Evolutionary conservation across 1,140 invertebrate species (phyloP).

Genomic region (Hetaerina americana): DNA sequence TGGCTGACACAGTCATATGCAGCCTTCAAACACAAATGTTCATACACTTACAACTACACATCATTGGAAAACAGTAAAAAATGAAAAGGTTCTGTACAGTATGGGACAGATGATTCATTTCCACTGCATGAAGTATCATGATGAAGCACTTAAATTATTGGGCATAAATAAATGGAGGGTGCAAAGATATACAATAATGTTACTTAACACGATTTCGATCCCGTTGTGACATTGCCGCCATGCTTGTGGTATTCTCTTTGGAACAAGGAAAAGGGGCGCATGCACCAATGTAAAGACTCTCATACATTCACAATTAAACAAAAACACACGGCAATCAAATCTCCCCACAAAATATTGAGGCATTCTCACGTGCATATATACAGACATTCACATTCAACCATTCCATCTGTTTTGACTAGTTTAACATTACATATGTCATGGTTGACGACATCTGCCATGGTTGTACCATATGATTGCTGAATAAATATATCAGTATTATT

Average conservation of each 20-base stretch:
- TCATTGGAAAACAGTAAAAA: neutral
- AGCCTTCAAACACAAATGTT: neutral
- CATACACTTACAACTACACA: neutral
- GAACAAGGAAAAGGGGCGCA: neutral
- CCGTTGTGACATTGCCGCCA: neutral
- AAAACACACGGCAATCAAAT: neutral
- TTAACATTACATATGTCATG: neutral
- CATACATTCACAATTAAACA: neutral
- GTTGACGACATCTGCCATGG: too few species aligned
- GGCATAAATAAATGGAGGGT: neutral
- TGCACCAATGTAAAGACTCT: neutral
- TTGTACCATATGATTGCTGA: too few species aligned
- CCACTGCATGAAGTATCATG: neutral
- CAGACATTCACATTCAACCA: neutral
- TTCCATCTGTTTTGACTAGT: neutral
- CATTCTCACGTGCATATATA: neutral
- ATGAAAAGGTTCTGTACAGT: neutral
- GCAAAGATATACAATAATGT: neutral
- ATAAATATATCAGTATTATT: too few species aligned
- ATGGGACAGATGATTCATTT: neutral
- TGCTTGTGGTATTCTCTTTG: neutral
- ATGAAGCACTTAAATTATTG: neutral
- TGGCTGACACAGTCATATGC: neutral
- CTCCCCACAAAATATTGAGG: neutral
- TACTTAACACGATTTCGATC: neutral